Evolutionary conservation across 2,888 invertebrate genomes (phyloP).

Genomic region (Saturnia japonica): DNA sequence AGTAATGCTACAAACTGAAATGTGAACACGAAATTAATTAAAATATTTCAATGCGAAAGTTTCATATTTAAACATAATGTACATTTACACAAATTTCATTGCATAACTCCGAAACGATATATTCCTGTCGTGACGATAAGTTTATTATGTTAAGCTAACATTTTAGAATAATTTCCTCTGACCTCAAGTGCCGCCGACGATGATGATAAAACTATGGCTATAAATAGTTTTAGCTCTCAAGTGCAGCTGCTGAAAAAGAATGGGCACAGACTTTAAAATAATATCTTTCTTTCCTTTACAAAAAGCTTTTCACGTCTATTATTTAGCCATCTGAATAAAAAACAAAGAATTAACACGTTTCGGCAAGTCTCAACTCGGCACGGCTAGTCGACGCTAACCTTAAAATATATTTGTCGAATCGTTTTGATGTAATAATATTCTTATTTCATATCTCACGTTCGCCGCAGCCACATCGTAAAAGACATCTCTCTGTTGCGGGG

Average conservation of each 20-base stretch:
- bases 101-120: background rate
- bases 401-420: constrained; percentile 16
- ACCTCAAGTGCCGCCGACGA: too few relatives aligned
- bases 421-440: constrained; percentile 23
- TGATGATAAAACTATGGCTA: too few relatives aligned
- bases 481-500: constrained; percentile 23
- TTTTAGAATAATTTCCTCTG: background rate
- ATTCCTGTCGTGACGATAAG: background rate
- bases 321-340: background rate
- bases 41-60: background rate
- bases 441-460: constrained; percentile 27
- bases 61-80: background rate
- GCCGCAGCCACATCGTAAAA: constrained; percentile 20
- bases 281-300: too few relatives aligned
- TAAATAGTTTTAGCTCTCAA: too few relatives aligned
- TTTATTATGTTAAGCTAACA: background rate
- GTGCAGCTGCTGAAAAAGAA: too few relatives aligned
- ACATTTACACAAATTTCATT: background rate
- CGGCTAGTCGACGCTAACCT: background rate
- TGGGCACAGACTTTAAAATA: too few relatives aligned
- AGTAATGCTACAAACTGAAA: background rate
- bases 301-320: background rate
- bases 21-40: background rate
- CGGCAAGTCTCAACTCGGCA: background rate
- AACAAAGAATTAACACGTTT: background rate